Percentiles rank a stretch among this genome's conserved stretches.
These are phyloP conservation scores for Phainopepla nitens DNA, from an alignment of 2,113 vertebrate species.

Conservation along the genomic window DNA sequence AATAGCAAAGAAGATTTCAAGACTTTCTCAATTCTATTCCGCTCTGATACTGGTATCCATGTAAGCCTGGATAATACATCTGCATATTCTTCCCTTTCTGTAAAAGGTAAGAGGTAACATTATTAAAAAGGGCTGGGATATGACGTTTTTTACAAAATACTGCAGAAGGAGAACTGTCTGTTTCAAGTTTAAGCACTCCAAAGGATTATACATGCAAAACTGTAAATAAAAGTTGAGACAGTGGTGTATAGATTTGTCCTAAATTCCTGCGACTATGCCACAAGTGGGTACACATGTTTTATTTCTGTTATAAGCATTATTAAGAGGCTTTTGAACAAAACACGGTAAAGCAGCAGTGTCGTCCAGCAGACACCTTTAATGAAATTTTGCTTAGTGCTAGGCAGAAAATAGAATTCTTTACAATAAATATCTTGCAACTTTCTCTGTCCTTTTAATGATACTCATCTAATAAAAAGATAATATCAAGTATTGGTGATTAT, in stretches of 20 bases:
- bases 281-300: not conserved
- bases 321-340: not conserved
- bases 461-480: not conserved
- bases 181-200: not conserved
- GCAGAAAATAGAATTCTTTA: not conserved
- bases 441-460: not conserved
- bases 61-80: not conserved
- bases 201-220: not conserved
- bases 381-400: not conserved
- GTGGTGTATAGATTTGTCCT: not conserved
- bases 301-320: not conserved
- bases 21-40: not conserved
- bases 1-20: not conserved
- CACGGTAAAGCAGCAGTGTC: not conserved
- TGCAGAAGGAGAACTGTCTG: not conserved
- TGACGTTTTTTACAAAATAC: not conserved
- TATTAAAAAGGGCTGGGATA: not conserved
- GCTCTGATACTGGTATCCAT: not conserved
- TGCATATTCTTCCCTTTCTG: not conserved
- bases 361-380: not conserved
- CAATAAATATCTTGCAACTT: not conserved
- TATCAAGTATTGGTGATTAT: not conserved
- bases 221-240: not conserved
- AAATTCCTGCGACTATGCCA: not conserved
- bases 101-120: not conserved